Conservation (phyloP, 92 coral and sea anemone species). For the Phenganax stokvisi region DNA sequence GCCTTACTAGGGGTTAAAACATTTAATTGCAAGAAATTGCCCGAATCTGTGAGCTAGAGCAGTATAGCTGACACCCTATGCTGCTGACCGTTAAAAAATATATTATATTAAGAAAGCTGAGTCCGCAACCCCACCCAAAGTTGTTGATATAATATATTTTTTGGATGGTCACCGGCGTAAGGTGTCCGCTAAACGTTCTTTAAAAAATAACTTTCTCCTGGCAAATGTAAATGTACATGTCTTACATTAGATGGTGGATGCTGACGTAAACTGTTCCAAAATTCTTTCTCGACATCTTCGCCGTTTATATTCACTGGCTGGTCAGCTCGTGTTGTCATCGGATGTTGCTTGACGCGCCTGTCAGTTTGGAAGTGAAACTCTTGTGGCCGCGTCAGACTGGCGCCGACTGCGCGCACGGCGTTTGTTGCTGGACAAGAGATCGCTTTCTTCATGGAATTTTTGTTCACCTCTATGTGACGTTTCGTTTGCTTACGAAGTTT, state of each 20-base stretch:
- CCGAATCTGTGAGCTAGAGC: too few species aligned
- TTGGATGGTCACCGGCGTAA: slow-evolving; percentile 48
- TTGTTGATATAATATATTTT: too few species aligned
- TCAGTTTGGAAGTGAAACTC: slow-evolving; percentile 95
- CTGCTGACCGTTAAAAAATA: too few species aligned
- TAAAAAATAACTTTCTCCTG: slow-evolving; percentile 73
- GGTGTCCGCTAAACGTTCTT: slow-evolving; percentile 53
- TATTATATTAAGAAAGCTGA: too few species aligned
- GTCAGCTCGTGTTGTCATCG: slow-evolving; percentile 35
- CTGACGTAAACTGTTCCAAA: slow-evolving; percentile 68
- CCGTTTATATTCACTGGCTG: slow-evolving; percentile 19
- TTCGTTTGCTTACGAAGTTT: slow-evolving; percentile 62
- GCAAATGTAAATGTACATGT: slow-evolving; percentile 52
- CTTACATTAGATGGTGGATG: slow-evolving; percentile 96
- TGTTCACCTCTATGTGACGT: slow-evolving; percentile 62
- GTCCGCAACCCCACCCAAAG: slow-evolving; percentile 17
- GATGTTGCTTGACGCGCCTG: slow-evolving; percentile 54
- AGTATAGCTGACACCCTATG: too few species aligned
- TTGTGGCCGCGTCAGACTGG: slow-evolving; percentile 64
- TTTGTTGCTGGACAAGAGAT: slow-evolving; percentile 60
- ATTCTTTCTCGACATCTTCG: slow-evolving; percentile 59
- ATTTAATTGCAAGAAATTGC: too few species aligned
- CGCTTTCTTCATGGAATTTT: slow-evolving; percentile 87
- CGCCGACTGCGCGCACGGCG: slow-evolving; percentile 67
- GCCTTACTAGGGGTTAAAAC: too few species aligned